phyloP scores from a whole-genome alignment of 1,140 invertebrate genomes.

The Drosophila takahashii region DNA sequence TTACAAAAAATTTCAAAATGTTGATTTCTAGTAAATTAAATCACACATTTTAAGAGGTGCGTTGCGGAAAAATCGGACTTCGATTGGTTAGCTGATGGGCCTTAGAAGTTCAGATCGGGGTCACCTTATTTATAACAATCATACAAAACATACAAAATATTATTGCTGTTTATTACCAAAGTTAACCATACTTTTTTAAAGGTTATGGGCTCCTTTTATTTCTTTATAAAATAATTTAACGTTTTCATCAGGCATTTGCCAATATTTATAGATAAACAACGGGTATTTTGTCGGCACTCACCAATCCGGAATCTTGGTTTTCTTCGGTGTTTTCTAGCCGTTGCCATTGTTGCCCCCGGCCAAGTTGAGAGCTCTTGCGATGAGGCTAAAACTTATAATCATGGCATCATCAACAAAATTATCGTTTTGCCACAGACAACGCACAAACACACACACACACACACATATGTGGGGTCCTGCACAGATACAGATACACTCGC shows the following conservation, averaged over 20 bases:
- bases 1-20: too few species aligned
- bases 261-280: neutral
- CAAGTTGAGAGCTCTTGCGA: constrained; percentile 42
- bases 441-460: constrained; percentile 19
- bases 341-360: constrained; percentile 48
- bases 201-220: too few species aligned
- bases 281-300: neutral
- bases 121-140: too few species aligned
- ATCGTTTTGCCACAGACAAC: constrained; percentile 67
- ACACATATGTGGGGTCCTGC: constrained; percentile 24
- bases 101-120: too few species aligned
- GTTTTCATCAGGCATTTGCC: neutral
- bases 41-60: neutral
- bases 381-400: constrained; percentile 74
- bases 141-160: too few species aligned
- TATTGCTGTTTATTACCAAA: too few species aligned
- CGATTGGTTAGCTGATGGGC: neutral
- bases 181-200: too few species aligned
- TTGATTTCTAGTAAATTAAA: too few species aligned
- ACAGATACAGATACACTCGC: constrained; percentile 67
- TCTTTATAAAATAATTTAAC: too few species aligned
- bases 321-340: constrained; percentile 2
- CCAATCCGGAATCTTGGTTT: neutral
- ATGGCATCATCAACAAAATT: constrained; percentile 79
- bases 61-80: neutral